phyloP scores from a whole-genome alignment of 2,113 vertebrate species.

The Prionailurus bengalensis region DNA sequence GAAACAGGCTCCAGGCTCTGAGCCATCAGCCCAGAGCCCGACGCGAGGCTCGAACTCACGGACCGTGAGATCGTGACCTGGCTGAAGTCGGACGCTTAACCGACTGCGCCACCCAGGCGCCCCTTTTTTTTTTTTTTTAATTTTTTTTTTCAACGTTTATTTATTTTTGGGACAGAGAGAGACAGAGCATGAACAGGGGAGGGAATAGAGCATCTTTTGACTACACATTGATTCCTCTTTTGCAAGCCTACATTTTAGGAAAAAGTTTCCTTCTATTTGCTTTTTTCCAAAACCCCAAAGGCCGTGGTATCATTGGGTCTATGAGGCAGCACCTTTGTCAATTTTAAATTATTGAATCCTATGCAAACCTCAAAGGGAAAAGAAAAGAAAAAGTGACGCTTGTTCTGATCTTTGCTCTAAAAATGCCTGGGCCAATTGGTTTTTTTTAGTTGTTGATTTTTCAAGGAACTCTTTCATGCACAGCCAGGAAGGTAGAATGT shows the following conservation, averaged over 20 bases:
- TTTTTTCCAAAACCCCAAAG: constrained; percentile 63
- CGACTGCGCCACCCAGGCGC: no score
- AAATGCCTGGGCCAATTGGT: constrained; percentile 50
- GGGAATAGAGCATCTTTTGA: neutral
- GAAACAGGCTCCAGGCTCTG: no score
- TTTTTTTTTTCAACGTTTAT: no score
- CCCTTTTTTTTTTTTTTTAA: no score
- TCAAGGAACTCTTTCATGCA: constrained; percentile 34
- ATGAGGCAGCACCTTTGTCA: constrained; percentile 61
- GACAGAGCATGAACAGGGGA: no score
- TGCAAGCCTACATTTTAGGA: neutral
- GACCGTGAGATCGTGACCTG: no score
- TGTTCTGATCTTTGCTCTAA: constrained; percentile 64
- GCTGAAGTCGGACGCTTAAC: no score
- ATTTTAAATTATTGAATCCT: constrained; percentile 71
- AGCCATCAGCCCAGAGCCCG: no score
- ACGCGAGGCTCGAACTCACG: no score
- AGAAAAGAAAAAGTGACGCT: constrained; percentile 35
- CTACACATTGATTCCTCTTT: neutral
- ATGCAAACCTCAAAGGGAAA: constrained; percentile 42
- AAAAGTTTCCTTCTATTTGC: constrained; percentile 60
- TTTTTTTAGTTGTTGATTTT: constrained; percentile 68
- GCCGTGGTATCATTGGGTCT: neutral
- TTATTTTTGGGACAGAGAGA: no score
- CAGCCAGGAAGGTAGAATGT: neutral